Evolutionary conservation across 2,888 invertebrate genomes (phyloP).

Genomic region (Dendrolimus pini): DNA sequence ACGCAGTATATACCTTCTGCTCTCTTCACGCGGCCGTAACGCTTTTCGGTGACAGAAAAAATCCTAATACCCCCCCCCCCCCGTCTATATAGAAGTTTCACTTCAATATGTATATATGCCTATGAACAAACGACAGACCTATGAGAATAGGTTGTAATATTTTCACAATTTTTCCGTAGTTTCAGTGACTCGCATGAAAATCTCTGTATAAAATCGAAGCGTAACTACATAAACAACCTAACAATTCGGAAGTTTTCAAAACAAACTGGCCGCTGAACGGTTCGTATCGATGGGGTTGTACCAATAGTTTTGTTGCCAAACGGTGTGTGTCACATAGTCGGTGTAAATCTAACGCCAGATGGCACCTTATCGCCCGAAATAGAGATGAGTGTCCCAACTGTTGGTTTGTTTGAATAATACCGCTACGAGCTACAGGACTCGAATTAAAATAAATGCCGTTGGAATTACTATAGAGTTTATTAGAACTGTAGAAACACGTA

Average conservation of each 20-base stretch:
- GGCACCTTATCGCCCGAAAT: slow-evolving; percentile 32
- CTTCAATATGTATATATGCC: no score
- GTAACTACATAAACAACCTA: neutral
- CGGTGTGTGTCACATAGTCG: slow-evolving; percentile 30
- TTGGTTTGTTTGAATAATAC: slow-evolving; percentile 30
- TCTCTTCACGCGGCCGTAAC: no score
- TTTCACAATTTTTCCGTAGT: neutral
- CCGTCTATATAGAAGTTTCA: no score
- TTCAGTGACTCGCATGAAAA: neutral
- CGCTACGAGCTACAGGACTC: no score
- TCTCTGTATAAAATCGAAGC: neutral
- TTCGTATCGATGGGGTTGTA: neutral
- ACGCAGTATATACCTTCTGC: no score
- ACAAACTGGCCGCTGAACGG: neutral
- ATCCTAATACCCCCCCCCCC: no score
- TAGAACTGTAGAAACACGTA: no score
- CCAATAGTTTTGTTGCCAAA: neutral
- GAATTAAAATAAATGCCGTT: no score
- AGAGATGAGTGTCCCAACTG: slow-evolving; percentile 37
- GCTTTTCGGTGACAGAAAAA: no score
- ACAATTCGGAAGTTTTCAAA: neutral
- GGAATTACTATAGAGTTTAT: no score
- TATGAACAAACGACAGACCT: no score
- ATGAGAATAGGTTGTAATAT: no score
- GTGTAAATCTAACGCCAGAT: slow-evolving; percentile 51